phyloP scores from a whole-genome alignment of 1,140 invertebrate species.

The Drosophila tristis region DNA sequence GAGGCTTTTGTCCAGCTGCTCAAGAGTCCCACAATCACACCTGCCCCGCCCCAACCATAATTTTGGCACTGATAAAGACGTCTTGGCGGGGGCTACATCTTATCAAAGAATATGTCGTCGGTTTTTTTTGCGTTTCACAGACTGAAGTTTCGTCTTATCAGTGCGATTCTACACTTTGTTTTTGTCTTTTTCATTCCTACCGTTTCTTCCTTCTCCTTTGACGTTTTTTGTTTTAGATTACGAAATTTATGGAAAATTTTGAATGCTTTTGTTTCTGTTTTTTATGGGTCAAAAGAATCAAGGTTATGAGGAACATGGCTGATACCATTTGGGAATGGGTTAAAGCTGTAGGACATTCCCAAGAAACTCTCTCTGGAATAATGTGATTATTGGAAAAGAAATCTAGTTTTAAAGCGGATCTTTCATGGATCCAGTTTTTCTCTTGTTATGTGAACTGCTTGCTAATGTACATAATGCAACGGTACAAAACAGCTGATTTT shows the following conservation, averaged over 20 bases:
- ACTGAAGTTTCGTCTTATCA: conserved; percentile 51
- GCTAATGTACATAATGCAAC: too few species aligned
- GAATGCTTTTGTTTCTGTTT: conserved; percentile 4
- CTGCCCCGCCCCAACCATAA: conserved; percentile 2
- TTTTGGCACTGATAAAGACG: conserved; percentile 36
- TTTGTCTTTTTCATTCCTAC: conserved; percentile 14
- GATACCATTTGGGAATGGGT: too few species aligned
- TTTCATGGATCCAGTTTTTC: too few species aligned
- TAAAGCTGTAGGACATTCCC: too few species aligned
- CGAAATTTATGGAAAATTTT: conserved; percentile 68
- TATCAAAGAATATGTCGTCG: conserved; percentile 43
- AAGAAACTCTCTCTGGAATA: too few species aligned
- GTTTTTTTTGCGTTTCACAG: conserved; percentile 32
- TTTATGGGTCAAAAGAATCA: conserved; percentile 53
- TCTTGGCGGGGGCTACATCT: conserved; percentile 53
- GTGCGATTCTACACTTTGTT: conserved; percentile 6
- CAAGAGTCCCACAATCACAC: not conserved
- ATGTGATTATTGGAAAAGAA: too few species aligned
- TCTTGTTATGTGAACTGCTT: too few species aligned
- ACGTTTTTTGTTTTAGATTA: conserved; percentile 39
- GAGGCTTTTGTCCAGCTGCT: conserved; percentile 41
- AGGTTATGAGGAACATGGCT: conserved; percentile 5
- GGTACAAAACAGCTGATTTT: too few species aligned
- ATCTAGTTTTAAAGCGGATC: too few species aligned
- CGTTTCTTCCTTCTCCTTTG: conserved; percentile 6